phyloP scores from a whole-genome alignment of 2,113 vertebrate species.

The Sylvilagus bachmani region DNA sequence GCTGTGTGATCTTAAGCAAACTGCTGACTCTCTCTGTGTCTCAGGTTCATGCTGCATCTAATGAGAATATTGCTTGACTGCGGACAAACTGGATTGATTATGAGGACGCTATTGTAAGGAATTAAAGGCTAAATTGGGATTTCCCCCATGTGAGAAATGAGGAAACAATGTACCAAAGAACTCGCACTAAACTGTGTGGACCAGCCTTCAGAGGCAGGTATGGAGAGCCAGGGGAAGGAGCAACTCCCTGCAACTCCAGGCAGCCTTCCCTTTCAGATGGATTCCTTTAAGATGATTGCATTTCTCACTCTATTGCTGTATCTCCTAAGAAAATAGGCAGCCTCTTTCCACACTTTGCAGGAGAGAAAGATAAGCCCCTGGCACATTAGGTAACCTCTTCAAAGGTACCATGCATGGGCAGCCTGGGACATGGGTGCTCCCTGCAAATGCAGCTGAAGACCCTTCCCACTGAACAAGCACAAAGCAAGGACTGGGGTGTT shows the following conservation, averaged over 20 bases:
- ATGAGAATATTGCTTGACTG: neutral
- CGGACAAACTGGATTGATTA: neutral
- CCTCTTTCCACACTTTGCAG: neutral
- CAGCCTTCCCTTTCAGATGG: neutral
- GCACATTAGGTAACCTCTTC: neutral
- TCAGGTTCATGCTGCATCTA: neutral
- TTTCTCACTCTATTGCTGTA: neutral
- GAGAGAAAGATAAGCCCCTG: neutral
- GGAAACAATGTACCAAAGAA: neutral
- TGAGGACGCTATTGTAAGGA: neutral
- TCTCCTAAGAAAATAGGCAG: neutral
- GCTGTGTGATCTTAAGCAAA: neutral
- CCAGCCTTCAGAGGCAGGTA: neutral
- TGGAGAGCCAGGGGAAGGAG: accelerated
- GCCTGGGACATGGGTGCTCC: neutral
- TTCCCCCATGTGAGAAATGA: neutral
- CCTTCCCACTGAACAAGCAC: neutral
- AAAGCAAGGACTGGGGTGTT: neutral
- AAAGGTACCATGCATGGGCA: neutral
- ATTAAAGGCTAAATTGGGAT: neutral
- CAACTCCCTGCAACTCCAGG: neutral
- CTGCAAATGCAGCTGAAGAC: neutral
- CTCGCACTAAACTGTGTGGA: too few species aligned
- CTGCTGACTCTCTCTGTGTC: neutral
- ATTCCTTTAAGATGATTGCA: neutral